Base-by-base conservation (phyloP, 2,113 vertebrate species). In the Ophthalmolycus amberensis region DNA sequence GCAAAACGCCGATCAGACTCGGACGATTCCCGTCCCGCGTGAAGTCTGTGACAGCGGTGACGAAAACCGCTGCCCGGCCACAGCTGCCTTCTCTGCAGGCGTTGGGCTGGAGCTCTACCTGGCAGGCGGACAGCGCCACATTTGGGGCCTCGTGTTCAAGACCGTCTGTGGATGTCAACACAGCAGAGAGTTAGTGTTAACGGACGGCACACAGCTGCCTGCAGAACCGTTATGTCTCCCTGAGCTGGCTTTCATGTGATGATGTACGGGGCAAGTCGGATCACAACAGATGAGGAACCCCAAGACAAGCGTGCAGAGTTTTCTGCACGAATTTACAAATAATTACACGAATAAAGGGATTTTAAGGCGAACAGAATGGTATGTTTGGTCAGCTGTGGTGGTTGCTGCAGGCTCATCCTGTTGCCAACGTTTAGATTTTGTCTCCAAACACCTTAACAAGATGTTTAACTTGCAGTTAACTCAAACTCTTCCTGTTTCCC, bases 41-140 rank as follows among this genome's bases (percentile, higher is more conserved):
- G 22, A 96, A 96, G 81, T 97, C 96, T 0, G 94, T 96, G 84
- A 95, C 91, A 0, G 96, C 96, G 0, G 91, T 95, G 91, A 96
- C 84, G 0, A 79, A 50, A 34, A 97, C 80, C 0, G 4, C 9
- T 1, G 90, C 93, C 8, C 38, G 84, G 4, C 92, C 95, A 8
- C 96, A 96, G 86, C 90, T 60, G 77, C 91, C 75, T 6, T 56
- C 86, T 0, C 65, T 48, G 90, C 96, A 96, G 59, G 91, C n/a
- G 0, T 0, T 63, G 0, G 59, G 75, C 78, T 52, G 62, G 46
- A 96, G 93, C 56, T 94, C 92, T 90, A 95, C 90, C 70, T 84
- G 92, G 92, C 96, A 97, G n/a, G 88, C 48, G 0, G 96, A 97
- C 32, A 97, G 92, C 62, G 68, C 90, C 50, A 96, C 73, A 42